Conservation (phyloP, 2,113 vertebrate species). For the Ptilorrhoa leucosticta region DNA sequence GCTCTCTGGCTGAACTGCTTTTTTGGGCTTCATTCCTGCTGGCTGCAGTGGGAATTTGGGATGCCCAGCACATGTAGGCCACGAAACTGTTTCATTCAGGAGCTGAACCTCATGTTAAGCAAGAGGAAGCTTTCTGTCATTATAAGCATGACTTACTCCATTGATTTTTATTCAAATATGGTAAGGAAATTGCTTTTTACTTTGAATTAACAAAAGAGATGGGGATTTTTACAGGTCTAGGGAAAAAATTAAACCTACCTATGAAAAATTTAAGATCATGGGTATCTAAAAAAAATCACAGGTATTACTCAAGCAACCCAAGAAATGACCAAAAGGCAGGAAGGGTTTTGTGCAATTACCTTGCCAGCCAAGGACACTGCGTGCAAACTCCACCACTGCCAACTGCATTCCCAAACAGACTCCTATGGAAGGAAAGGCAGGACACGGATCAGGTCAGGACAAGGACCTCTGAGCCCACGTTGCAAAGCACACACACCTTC, state of each 20-base stretch:
- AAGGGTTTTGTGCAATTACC: slow-evolving; percentile 67
- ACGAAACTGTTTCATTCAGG: not conserved
- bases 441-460: not conserved
- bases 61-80: too few species aligned
- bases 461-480: not conserved
- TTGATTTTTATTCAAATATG: not conserved
- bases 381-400: slow-evolving; percentile 92
- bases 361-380: slow-evolving; percentile 85
- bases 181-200: not conserved
- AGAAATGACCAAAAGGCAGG: not conserved
- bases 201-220: not conserved
- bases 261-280: not conserved
- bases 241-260: not conserved
- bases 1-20: not conserved
- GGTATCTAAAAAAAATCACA: not conserved
- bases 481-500: not conserved
- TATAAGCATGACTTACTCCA: not conserved
- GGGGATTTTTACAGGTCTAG: not conserved
- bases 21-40: not conserved
- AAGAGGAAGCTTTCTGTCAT: not conserved
- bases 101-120: not conserved
- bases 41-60: not conserved
- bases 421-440: slow-evolving; percentile 70
- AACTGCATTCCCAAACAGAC: slow-evolving; percentile 97
- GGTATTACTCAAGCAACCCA: not conserved